Evolutionary conservation across 2,797 vertebrate species (phyloP).

Genomic region (Schizopygopsis malacanthus): DNA sequence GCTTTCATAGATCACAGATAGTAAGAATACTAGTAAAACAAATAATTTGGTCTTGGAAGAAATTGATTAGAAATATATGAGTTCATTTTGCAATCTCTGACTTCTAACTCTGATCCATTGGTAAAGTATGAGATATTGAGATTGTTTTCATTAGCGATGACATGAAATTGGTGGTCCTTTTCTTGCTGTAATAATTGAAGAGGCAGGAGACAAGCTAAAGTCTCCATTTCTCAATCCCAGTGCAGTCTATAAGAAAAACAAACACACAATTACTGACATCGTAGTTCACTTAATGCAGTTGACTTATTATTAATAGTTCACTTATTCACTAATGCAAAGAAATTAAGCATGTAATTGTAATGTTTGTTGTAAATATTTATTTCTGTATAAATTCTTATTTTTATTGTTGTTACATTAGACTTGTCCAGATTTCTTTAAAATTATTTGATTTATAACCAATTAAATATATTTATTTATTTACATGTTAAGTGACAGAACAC

Average conservation of each 20-base stretch:
- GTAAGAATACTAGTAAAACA: too few species aligned
- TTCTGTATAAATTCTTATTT: not conserved
- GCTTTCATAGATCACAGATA: too few species aligned
- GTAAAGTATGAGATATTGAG: not conserved
- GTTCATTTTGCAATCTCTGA: not conserved
- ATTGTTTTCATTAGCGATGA: too few species aligned
- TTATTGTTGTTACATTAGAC: not conserved
- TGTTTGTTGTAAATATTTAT: too few species aligned
- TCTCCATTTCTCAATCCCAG: not conserved
- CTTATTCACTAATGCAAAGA: too few species aligned
- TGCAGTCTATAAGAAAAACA: not conserved
- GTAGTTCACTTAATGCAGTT: not conserved
- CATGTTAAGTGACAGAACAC: not conserved
- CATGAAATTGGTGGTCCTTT: not conserved
- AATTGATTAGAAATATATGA: too few species aligned
- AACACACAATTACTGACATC: not conserved
- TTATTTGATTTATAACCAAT: not conserved
- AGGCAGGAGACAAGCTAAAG: not conserved
- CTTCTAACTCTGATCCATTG: not conserved
- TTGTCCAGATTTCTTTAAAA: not conserved
- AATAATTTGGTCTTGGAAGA: too few species aligned
- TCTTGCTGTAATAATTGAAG: not conserved
- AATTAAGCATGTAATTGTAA: too few species aligned
- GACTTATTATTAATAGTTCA: not conserved
- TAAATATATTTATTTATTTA: not conserved